Conservation (phyloP, 1,140 invertebrate species). For the Zaprionus nigranus region DNA sequence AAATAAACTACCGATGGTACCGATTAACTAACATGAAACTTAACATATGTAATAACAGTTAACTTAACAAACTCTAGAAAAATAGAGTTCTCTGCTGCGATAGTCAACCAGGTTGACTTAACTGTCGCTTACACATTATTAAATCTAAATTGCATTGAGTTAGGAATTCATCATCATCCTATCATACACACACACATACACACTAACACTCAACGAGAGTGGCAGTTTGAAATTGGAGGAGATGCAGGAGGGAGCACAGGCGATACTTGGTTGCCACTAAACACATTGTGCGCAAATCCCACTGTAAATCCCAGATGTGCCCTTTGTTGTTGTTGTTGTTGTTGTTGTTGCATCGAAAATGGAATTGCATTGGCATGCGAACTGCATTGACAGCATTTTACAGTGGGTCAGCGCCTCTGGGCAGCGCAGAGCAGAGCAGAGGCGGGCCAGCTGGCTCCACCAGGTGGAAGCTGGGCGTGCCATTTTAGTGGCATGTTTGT, state of each 20-base stretch:
- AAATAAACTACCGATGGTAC: too few species aligned
- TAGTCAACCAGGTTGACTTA: conserved; percentile 24
- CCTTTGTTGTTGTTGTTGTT: conserved; percentile 6
- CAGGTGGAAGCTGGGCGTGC: conserved; percentile 53
- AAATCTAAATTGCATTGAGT: conserved; percentile 50
- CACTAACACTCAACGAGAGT: not conserved
- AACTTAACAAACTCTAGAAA: too few species aligned
- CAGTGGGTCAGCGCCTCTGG: conserved; percentile 54
- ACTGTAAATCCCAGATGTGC: conserved; percentile 68
- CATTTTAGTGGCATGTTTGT: conserved; percentile 81
- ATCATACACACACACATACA: not conserved
- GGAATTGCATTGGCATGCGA: conserved; percentile 59
- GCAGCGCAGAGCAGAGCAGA: conserved; percentile 20
- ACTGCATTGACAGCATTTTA: conserved; percentile 79
- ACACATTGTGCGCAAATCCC: conserved; percentile 80
- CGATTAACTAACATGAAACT: too few species aligned
- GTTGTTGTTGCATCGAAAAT: conserved; percentile 52
- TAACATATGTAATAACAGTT: too few species aligned
- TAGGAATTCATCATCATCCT: conserved; percentile 1
- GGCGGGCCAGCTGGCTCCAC: not conserved
- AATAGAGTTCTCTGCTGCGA: not conserved
- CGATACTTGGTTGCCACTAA: conserved; percentile 55
- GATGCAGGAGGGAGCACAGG: not conserved
- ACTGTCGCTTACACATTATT: conserved; percentile 46
- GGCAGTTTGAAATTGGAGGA: not conserved